Evolutionary conservation across 2,113 vertebrate genomes (phyloP).

Genomic region (Sceloporus tristichus): DNA sequence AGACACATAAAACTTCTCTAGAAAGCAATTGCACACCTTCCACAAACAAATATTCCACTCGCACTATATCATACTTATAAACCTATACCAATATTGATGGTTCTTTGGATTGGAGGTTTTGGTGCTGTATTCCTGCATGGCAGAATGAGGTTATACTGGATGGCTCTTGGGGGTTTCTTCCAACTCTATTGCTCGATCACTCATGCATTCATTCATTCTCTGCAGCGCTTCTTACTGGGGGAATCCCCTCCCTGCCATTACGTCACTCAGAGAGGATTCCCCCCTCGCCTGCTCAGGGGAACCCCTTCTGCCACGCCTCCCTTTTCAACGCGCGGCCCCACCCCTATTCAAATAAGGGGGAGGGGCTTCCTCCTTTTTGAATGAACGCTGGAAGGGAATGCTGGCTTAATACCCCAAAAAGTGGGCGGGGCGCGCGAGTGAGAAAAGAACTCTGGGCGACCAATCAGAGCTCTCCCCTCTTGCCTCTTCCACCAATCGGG

Average conservation of each 20-base stretch:
- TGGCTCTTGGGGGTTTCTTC: no score
- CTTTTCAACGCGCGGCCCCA: slow-evolving; percentile 32
- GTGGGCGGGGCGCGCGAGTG: neutral
- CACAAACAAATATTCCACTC: no score
- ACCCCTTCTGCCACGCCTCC: neutral
- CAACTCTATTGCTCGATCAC: no score
- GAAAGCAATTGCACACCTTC: no score
- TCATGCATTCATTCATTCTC: neutral
- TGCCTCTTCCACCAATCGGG: neutral
- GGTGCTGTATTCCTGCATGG: no score
- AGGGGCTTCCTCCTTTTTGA: neutral
- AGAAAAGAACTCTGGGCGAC: neutral
- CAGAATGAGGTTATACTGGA: no score
- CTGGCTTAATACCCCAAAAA: neutral
- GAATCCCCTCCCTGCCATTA: neutral
- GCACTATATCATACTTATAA: no score
- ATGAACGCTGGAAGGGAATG: slow-evolving; percentile 8
- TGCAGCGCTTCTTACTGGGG: neutral
- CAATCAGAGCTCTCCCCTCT: neutral
- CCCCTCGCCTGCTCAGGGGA: slow-evolving; percentile 9
- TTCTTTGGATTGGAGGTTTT: no score
- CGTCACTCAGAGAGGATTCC: slow-evolving; percentile 22
- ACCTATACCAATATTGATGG: no score
- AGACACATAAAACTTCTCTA: no score
- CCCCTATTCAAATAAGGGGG: slow-evolving; percentile 38